These are phyloP conservation scores for Halictus ligatus DNA, from an alignment of 2,888 invertebrate genomes.

Conservation along the genomic window DNA sequence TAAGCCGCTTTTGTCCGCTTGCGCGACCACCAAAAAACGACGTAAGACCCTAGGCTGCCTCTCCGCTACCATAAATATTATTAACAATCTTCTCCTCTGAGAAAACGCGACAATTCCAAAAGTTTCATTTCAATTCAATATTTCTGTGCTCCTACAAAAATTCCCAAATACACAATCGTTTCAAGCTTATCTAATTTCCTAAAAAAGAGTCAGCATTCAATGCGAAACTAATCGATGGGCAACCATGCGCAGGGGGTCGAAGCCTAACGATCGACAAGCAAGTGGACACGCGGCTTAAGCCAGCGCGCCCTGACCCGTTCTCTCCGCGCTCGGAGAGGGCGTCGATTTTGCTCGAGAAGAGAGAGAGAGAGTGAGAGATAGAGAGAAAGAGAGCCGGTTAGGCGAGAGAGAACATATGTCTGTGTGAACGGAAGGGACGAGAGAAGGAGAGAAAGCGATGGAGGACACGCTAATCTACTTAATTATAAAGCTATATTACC, in stretches of 20 bases:
- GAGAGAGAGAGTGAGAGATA: background rate
- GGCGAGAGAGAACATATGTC: background rate
- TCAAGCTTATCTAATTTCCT: no score
- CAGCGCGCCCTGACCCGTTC: conserved; percentile 70
- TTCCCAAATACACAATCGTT: background rate
- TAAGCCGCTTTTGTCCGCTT: background rate
- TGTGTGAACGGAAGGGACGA: conserved; percentile 14
- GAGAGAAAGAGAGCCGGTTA: background rate
- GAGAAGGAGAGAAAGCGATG: conserved; percentile 39
- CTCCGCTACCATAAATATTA: background rate
- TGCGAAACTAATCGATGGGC: no score
- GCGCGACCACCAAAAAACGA: background rate
- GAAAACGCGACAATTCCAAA: background rate
- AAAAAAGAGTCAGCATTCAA: no score
- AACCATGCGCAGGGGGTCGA: background rate
- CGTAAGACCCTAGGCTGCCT: background rate
- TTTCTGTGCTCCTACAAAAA: background rate
- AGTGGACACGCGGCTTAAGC: background rate
- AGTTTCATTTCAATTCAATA: background rate
- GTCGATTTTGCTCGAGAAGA: background rate
- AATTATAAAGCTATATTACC: conserved; percentile 77
- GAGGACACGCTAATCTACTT: conserved; percentile 76
- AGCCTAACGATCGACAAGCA: background rate
- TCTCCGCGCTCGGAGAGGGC: conserved; percentile 11
- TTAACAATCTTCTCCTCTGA: background rate